Evolutionary conservation across 2,888 invertebrate genomes (phyloP).

Genomic region (Protophormia terraenovae): DNA sequence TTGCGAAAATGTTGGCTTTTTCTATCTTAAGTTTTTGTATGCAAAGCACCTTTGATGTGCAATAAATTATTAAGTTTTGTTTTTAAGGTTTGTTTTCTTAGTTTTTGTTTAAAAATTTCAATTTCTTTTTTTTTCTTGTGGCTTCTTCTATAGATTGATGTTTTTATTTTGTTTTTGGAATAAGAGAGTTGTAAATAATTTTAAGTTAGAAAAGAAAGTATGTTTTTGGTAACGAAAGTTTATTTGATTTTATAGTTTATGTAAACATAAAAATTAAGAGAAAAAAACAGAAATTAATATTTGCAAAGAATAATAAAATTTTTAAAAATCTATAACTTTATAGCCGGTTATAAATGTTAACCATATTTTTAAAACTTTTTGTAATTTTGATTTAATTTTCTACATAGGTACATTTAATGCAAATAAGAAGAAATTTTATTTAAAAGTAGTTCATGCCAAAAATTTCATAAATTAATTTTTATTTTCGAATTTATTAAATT

Average conservation of each 20-base stretch:
- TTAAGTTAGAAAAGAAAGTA: constrained; percentile 50
- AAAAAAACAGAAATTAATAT: background rate
- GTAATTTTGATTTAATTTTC: constrained; percentile 13
- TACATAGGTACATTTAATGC: background rate
- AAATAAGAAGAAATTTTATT: background rate
- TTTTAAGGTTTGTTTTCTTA: constrained; percentile 52
- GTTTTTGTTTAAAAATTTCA: constrained; percentile 67
- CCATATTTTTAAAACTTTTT: background rate
- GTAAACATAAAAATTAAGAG: background rate
- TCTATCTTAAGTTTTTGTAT: constrained; percentile 46
- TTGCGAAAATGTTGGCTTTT: constrained; percentile 19
- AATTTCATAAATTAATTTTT: no score
- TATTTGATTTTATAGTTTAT: background rate
- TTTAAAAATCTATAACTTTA: background rate
- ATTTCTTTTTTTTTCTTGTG: constrained; percentile 50
- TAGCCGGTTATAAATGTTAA: background rate
- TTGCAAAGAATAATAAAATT: constrained; percentile 32
- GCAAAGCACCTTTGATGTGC: constrained; percentile 59
- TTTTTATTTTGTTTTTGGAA: constrained; percentile 10
- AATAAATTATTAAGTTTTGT: constrained; percentile 58
- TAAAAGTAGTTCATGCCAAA: no score
- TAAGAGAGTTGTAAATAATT: constrained; percentile 26
- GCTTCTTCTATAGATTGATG: constrained; percentile 8
- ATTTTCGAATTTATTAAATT: no score
- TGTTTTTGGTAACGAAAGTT: constrained; percentile 46